phyloP scores from a whole-genome alignment of 2,797 vertebrate species.

The Mormyrus hasselquistii region DNA sequence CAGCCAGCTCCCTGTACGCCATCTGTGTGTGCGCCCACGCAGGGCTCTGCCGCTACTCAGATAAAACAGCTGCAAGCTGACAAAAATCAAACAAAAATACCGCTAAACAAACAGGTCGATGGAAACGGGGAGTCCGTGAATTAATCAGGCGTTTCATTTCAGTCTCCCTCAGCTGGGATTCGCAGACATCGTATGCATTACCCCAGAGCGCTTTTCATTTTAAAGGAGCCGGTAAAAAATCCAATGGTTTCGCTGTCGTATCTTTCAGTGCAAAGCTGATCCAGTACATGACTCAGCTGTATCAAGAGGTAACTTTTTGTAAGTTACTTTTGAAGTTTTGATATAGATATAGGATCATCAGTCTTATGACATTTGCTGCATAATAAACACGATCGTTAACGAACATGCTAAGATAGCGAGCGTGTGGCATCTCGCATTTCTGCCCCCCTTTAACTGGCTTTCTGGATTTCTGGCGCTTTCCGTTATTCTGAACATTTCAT shows the following conservation, averaged over 20 bases:
- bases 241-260: not conserved
- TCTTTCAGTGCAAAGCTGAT: not conserved
- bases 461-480: not conserved
- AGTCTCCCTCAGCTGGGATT: not conserved
- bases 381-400: not conserved
- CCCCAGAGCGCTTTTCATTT: not conserved
- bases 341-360: not conserved
- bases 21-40: conserved; percentile 14
- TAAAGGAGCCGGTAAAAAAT: not conserved
- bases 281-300: not conserved
- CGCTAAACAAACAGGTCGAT: conserved; percentile 2
- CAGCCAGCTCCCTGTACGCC: not conserved
- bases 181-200: not conserved
- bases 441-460: not conserved
- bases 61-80: not conserved
- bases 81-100: conserved; percentile 2
- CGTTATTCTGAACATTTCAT: not conserved
- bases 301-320: not conserved
- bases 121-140: not conserved
- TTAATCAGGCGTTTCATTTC: not conserved
- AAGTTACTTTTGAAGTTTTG: not conserved
- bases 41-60: not conserved
- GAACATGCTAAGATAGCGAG: not conserved
- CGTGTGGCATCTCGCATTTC: not conserved
- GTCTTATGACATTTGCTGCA: not conserved